Base-by-base conservation (phyloP, 1,140 invertebrate species). In the Bathynomus jamesi region DNA sequence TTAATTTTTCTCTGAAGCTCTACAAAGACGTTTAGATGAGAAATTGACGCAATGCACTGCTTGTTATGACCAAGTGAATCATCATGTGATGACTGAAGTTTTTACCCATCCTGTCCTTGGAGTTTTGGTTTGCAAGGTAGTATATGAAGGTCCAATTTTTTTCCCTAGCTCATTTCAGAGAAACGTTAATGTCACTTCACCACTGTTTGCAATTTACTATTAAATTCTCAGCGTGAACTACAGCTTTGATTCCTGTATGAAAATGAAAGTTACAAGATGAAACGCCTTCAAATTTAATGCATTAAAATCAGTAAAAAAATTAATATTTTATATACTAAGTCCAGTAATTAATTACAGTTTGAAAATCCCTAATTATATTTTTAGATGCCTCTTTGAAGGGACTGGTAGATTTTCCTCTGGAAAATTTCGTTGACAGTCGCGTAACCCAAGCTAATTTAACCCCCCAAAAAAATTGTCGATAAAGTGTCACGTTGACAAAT, bases 51-150 rank as follows among this genome's bases (percentile, higher is more conserved):
- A 67, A 11, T 74, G 72, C 62, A 74, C 70, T 24, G 69, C 72
- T 30, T 76, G 71, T 27, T 64, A 63, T 61, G 67, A 78, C 27
- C 72, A 76, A 63, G 70, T 74, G 24, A 68, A 71, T 66, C 67
- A 77, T 40, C 70, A 76, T 60, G 40, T 73, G 40, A 29, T 86
- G 86, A 64, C 60, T 28, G 67, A 70, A 29, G 87, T 91, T 81
- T 85, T 85, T 64, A 85, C 87, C 78, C 92, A 94, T 84, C 91
- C 91, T 13, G 83, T 91, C 78, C 80, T 94, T 3, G 86, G 87
- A 61, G 91, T 91, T 0, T 84, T 93, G 21, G 84, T 93, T 4
- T 94, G 92, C 79, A 85, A 87, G 67, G 87, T 87, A 40, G 32
- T 7, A 17, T 17, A 8, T 8, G 80, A 79, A 78, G 69, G 70